A percentile compares a stretch with the other conserved stretches of the same genome.
phyloP scores from a whole-genome alignment of 2,113 vertebrate species.

The Lutjanus erythropterus region DNA sequence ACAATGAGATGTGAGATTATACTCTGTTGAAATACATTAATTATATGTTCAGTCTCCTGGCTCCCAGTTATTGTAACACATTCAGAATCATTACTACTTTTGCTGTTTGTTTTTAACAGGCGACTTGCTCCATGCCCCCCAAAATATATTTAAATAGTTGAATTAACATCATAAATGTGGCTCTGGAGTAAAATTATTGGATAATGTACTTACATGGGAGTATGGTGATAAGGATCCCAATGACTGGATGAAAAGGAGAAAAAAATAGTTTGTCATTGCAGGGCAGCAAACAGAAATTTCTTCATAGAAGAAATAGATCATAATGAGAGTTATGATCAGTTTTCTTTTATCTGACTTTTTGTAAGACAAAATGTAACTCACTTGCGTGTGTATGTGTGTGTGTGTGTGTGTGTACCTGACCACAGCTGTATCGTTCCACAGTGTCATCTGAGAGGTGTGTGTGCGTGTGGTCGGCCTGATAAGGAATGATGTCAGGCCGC shows the following conservation, averaged over 20 bases:
- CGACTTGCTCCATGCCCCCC: too few relatives aligned
- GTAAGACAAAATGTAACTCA: background rate
- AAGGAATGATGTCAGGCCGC: conserved; percentile 94
- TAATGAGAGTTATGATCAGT: background rate
- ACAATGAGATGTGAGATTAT: too few relatives aligned
- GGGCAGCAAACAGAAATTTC: background rate
- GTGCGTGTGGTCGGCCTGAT: conserved; percentile 93
- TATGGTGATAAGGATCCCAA: conserved; percentile 91
- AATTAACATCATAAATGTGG: too few relatives aligned
- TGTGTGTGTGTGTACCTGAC: conserved; percentile 86
- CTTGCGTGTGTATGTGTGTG: background rate
- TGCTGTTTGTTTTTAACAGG: too few relatives aligned
- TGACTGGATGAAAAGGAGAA: conserved; percentile 82
- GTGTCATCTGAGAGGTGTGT: conserved; percentile 89
- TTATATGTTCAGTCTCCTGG: too few relatives aligned
- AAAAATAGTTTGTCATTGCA: background rate
- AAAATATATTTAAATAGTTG: too few relatives aligned
- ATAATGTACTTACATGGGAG: conserved; percentile 89
- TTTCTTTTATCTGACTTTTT: background rate
- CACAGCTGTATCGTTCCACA: conserved; percentile 92
- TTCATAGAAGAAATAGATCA: background rate
- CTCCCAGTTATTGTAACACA: too few relatives aligned
- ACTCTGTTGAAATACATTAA: too few relatives aligned
- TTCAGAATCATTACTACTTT: too few relatives aligned
- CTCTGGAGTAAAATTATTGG: too few relatives aligned